Conservation (phyloP, 2,888 invertebrate species). For the Drosophila paranaensis region DNA sequence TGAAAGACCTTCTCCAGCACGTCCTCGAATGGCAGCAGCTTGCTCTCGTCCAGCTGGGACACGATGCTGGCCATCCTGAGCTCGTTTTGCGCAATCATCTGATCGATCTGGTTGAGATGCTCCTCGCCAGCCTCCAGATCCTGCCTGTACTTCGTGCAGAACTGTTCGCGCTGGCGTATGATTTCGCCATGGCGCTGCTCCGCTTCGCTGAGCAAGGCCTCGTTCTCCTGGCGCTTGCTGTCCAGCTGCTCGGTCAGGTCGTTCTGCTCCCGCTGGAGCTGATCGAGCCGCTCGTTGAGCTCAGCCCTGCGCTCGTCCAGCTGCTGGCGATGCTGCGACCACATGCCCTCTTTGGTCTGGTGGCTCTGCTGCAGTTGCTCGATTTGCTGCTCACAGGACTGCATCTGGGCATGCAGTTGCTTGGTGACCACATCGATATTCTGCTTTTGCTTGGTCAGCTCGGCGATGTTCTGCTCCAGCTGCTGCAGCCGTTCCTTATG, state of each 20-base stretch:
- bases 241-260: conserved; percentile 20
- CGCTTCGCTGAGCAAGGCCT: conserved; percentile 47
- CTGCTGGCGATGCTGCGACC: conserved; percentile 32
- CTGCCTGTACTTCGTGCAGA: conserved; percentile 18
- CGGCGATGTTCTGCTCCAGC: conserved; percentile 32
- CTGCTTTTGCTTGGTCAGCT: conserved; percentile 18
- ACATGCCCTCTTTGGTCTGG: conserved; percentile 25
- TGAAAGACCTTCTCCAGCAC: conserved; percentile 6
- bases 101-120: conserved; percentile 24
- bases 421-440: conserved; percentile 23
- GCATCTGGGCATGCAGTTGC: conserved; percentile 25
- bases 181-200: conserved; percentile 52
- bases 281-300: conserved; percentile 22
- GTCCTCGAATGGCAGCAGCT: conserved; percentile 17
- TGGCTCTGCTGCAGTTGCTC: conserved; percentile 32
- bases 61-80: conserved; percentile 15
- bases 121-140: conserved; percentile 22
- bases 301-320: conserved; percentile 28
- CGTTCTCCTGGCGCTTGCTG: conserved; percentile 35
- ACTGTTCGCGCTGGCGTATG: conserved; percentile 6
- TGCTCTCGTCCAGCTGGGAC: conserved; percentile 7
- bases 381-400: conserved; percentile 27
- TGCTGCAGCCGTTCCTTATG: conserved; percentile 35
- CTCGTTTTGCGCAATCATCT: not conserved
- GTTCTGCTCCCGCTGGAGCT: conserved; percentile 16